Evolutionary conservation across 2,113 vertebrate species (phyloP), one percentile per base, ranked within the genome.

Genomic region (Proterorhinus semilunaris): DNA sequence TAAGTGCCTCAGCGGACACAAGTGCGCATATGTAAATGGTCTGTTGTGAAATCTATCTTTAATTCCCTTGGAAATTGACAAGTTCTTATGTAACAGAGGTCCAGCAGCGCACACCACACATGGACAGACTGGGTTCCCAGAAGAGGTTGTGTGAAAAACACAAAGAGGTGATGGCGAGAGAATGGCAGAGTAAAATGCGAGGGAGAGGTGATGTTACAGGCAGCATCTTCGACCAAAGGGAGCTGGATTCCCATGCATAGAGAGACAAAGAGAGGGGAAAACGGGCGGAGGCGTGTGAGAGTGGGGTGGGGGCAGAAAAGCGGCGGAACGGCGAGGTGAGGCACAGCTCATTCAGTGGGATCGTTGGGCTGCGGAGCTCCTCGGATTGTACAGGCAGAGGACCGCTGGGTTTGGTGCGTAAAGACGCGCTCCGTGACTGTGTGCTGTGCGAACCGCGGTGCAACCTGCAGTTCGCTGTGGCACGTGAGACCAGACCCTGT

Each of bases 331-430:
- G 77, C 51, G 88, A 87, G 81, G 88, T 86, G 86, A 91, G 86
- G 83, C 82, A 84, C 77, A 85, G 84, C 88, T 89, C 89, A 89
- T 89, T 92, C 87, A 91, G 84, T 76, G 75, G 88, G 86, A 88
- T 83, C 85, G 87, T 74, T 87, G 81, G 86, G 88, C 86, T 71
- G 83, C 85, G 76, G 83, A 89, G 89, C 90, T 90, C 84, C 87
- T 80, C 89, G 91, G 90, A 92, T 90, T 90, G 89, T 77, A 85
- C 83, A 76, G 69, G 68, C 74, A 86, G 67, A 87, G 13, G 66
- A 64, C 50, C 75, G 68, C 55, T 69, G 47, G 67, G 86, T 86
- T 69, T 64, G 78, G 78, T 82, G 62, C 44, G 82, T 68, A 36
- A 57, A 57, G 76, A 73, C 45, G 78, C 86, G 74, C 86, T 73